These are phyloP conservation scores for Lipophrys pholis DNA, from an alignment of 2,113 vertebrate species.

Conservation along the genomic window DNA sequence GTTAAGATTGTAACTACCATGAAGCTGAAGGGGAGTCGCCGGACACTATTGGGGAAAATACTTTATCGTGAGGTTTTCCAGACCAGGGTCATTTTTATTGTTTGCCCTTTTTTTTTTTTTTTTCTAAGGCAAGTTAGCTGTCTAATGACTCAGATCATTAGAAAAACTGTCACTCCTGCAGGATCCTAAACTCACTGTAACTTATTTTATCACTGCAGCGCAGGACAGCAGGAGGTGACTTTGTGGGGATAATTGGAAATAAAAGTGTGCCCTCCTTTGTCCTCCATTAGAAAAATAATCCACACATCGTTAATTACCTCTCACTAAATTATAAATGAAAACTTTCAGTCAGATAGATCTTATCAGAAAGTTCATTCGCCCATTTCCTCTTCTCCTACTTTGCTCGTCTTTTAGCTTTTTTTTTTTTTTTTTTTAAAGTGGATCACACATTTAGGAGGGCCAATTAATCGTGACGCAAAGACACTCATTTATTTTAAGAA, in stretches of 20 bases:
- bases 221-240: constrained; percentile 15
- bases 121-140: no score
- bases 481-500: not conserved
- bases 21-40: no score
- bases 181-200: constrained; percentile 1
- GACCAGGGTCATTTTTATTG: no score
- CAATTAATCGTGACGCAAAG: not conserved
- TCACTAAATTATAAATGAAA: constrained; percentile 6
- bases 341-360: not conserved
- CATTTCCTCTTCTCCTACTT: not conserved
- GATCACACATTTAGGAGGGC: not conserved
- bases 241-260: constrained; percentile 39
- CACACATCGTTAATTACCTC: constrained; percentile 27
- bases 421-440: no score
- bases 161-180: constrained; percentile 1
- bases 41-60: no score
- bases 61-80: no score
- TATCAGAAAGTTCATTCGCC: not conserved
- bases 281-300: constrained; percentile 35
- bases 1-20: no score
- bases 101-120: no score
- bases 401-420: not conserved
- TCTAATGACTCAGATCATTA: not conserved
- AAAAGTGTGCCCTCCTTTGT: constrained; percentile 3
- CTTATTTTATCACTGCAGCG: constrained; percentile 7